Conservation (phyloP, 1,140 invertebrate species). For the Caerostris extrusa region DNA sequence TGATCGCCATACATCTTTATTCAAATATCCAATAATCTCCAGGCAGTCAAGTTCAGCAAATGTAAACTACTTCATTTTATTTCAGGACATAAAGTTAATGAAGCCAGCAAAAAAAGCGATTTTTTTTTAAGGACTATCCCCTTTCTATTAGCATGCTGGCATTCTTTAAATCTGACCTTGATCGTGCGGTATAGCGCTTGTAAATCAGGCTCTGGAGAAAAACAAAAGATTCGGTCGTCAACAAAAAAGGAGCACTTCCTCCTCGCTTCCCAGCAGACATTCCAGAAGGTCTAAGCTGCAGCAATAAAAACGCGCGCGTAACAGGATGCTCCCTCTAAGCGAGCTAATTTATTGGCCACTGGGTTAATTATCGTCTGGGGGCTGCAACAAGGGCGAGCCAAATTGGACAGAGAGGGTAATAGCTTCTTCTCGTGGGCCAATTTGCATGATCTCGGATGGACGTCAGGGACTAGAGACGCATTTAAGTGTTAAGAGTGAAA, state of each 20-base stretch:
- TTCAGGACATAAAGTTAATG: background rate
- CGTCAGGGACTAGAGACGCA: too few relatives aligned
- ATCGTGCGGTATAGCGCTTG: background rate
- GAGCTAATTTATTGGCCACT: conserved; percentile 60
- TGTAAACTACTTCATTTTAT: background rate
- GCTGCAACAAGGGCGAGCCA: conserved; percentile 39
- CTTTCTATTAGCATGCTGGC: too few relatives aligned
- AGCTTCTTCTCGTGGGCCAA: background rate
- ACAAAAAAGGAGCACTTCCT: background rate
- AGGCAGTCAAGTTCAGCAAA: too few relatives aligned
- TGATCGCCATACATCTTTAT: too few relatives aligned
- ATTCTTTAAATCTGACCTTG: background rate
- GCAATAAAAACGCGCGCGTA: conserved; percentile 37
- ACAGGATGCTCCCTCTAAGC: conserved; percentile 25
- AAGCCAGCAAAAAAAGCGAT: background rate
- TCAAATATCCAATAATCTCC: too few relatives aligned
- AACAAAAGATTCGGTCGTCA: background rate
- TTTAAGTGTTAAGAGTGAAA: too few relatives aligned
- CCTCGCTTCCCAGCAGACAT: background rate
- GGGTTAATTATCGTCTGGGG: conserved; percentile 67
- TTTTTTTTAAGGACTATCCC: background rate
- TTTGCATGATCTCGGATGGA: background rate
- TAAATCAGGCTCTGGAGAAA: background rate
- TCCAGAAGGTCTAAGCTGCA: background rate
- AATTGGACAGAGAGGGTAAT: conserved; percentile 48